Percentiles rank a stretch among this genome's conserved stretches.
These are phyloP conservation scores for Nemopilema nomurai DNA, from an alignment of 30 jellyfish, hydroid and myxozoan genomes.

Conservation along the genomic window DNA sequence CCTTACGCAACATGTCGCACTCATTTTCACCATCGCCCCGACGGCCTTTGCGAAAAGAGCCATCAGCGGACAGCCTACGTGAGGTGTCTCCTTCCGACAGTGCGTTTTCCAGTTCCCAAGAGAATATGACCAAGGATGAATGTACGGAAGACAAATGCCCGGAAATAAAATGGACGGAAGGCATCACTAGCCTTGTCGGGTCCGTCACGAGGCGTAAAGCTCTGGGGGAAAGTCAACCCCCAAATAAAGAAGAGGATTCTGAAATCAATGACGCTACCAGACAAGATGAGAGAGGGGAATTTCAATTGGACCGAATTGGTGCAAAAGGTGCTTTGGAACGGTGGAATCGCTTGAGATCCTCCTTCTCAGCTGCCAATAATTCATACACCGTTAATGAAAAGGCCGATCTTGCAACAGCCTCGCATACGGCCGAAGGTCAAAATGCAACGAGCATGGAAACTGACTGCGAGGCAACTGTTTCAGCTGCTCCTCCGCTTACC, in stretches of 20 bases:
- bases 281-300: not conserved
- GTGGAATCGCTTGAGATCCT: not conserved
- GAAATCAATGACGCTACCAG: not conserved
- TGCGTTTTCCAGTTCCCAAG: not conserved
- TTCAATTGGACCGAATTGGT: not conserved
- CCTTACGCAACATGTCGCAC: conserved; percentile 15
- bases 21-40: not conserved
- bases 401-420: not conserved
- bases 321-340: not conserved
- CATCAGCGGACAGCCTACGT: not conserved
- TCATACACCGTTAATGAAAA: not conserved
- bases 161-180: no score
- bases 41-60: not conserved
- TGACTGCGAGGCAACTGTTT: not conserved
- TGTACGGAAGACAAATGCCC: not conserved
- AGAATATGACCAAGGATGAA: not conserved
- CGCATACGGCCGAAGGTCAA: not conserved
- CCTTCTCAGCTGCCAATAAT: not conserved
- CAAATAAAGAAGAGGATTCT: not conserved
- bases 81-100: not conserved
- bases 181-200: no score
- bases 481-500: not conserved
- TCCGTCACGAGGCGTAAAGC: no score
- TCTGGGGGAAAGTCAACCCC: no score
- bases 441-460: not conserved